Conservation (phyloP, 2,888 invertebrate genomes). For the Pediacus dermestoides region DNA sequence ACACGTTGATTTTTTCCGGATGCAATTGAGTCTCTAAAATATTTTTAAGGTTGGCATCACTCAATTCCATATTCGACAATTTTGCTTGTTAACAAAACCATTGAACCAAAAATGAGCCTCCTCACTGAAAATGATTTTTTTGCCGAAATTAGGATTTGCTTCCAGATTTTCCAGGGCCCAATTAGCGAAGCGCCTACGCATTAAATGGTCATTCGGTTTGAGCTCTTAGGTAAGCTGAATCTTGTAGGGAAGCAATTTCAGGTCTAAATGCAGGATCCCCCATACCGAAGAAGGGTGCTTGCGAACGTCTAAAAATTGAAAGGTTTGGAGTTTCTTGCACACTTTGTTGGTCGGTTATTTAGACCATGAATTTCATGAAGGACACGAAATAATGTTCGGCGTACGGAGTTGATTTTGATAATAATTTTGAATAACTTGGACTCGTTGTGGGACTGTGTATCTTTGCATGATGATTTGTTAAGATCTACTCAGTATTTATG, state of each 20-base stretch:
- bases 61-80: constrained; percentile 10
- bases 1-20: constrained; percentile 16
- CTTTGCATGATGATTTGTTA: too few species aligned
- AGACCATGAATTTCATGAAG: too few species aligned
- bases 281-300: too few species aligned
- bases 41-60: constrained; percentile 12
- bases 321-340: too few species aligned
- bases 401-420: too few species aligned
- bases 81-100: constrained; percentile 11
- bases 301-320: too few species aligned
- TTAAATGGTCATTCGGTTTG: constrained; percentile 15
- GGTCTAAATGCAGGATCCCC: constrained; percentile 15
- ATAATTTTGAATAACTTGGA: too few species aligned
- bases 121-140: constrained; percentile 13
- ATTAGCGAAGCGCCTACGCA: constrained; percentile 10
- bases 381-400: too few species aligned
- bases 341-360: too few species aligned
- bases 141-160: constrained; percentile 5
- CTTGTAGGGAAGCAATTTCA: constrained; percentile 15
- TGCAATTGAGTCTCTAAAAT: constrained; percentile 14
- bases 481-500: too few species aligned
- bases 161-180: constrained; percentile 8
- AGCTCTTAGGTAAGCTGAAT: constrained; percentile 17
- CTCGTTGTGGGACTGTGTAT: too few species aligned
- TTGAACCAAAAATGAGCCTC: constrained; percentile 17